Evolutionary conservation across 2,888 invertebrate genomes (phyloP).

Genomic region (Harmothoe impar): DNA sequence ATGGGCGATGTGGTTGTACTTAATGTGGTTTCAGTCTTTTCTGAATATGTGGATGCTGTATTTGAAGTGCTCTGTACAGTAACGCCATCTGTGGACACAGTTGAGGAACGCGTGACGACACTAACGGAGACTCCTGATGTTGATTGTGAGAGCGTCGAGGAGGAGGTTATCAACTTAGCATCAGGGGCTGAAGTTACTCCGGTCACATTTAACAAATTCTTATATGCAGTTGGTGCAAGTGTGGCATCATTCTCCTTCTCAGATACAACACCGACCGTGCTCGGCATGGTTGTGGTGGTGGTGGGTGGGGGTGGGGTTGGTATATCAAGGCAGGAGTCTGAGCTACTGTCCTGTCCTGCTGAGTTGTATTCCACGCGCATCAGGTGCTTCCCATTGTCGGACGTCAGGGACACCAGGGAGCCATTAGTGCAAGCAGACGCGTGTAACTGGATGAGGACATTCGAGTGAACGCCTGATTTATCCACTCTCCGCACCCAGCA

Average conservation of each 20-base stretch:
- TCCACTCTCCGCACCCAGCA: constrained; percentile 27
- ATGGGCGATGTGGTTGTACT: background rate
- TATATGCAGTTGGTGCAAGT: background rate
- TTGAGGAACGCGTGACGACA: background rate
- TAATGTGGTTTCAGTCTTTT: too few relatives aligned
- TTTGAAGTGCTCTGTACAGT: too few relatives aligned
- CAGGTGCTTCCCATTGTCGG: background rate
- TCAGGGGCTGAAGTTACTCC: background rate
- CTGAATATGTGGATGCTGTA: too few relatives aligned
- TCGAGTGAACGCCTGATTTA: background rate
- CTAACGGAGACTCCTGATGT: background rate
- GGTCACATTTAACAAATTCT: background rate
- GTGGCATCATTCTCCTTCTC: background rate
- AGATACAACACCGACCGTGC: background rate
- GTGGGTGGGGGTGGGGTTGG: background rate
- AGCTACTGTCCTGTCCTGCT: background rate
- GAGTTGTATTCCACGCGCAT: background rate
- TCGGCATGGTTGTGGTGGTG: background rate
- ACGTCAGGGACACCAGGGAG: background rate
- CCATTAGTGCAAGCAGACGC: constrained; percentile 27
- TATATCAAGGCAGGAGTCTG: constrained; percentile 21
- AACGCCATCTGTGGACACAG: too few relatives aligned
- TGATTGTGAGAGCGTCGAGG: background rate
- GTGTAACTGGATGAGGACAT: background rate
- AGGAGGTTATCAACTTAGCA: background rate